These are phyloP conservation scores for Sparus aurata DNA, from an alignment of 2,797 vertebrate genomes.

Conservation along the genomic window DNA sequence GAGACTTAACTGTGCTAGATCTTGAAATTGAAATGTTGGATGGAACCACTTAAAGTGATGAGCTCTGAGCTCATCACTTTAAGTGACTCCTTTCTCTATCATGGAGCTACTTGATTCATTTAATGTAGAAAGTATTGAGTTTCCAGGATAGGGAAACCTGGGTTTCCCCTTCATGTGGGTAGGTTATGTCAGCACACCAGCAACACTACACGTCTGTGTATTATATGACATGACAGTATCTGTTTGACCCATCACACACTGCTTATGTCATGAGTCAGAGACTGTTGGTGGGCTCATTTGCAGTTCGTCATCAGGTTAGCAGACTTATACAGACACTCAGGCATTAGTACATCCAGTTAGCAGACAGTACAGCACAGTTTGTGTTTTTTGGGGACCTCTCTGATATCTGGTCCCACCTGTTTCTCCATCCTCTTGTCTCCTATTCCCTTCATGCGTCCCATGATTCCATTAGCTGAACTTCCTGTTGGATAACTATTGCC, in stretches of 20 bases:
- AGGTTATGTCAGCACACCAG: not conserved
- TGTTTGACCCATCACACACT: not conserved
- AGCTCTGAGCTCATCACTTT: not conserved
- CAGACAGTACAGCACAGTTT: conserved; percentile 84
- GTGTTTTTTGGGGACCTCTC: conserved; percentile 76
- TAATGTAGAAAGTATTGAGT: not conserved
- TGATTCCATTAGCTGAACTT: conserved; percentile 49
- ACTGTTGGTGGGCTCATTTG: not conserved
- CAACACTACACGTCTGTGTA: too few relatives aligned
- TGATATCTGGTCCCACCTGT: conserved; percentile 84
- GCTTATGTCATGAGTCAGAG: too few relatives aligned
- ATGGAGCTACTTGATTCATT: not conserved
- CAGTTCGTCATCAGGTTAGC: not conserved
- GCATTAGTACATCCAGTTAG: conserved; percentile 33
- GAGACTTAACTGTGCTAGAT: not conserved
- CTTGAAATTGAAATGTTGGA: not conserved
- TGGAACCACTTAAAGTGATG: not conserved
- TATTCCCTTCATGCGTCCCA: conserved; percentile 38
- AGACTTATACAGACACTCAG: not conserved
- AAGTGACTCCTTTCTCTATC: not conserved
- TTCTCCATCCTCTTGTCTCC: conserved; percentile 56
- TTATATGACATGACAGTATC: not conserved
- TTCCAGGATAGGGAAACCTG: not conserved
- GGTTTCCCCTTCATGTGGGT: not conserved
- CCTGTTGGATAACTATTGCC: conserved; percentile 45